Conservation (phyloP, 1,140 invertebrate genomes). For the Pachyrhynchus sulphureomaculatus region DNA sequence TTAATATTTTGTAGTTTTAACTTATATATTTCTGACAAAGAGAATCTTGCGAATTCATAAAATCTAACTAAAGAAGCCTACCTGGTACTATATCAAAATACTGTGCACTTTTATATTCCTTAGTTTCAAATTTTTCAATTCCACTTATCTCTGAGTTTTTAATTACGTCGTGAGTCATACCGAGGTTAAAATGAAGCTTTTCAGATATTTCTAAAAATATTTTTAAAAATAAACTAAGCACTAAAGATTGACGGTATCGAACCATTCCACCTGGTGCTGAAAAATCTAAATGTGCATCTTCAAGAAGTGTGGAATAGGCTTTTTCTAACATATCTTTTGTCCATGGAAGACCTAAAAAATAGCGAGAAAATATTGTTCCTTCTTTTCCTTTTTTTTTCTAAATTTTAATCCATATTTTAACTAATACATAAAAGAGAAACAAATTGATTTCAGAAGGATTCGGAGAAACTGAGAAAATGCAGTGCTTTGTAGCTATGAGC, state of each 20-base stretch:
- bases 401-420: too few relatives aligned
- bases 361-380: too few relatives aligned
- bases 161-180: conserved; percentile 51
- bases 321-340: conserved; percentile 66
- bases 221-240: conserved; percentile 88
- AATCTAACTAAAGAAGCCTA: too few relatives aligned
- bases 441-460: too few relatives aligned
- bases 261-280: conserved; percentile 89
- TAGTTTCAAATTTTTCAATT: conserved; percentile 63
- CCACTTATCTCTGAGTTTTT: conserved; percentile 56
- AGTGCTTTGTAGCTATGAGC: too few relatives aligned
- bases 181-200: conserved; percentile 48
- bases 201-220: conserved; percentile 73
- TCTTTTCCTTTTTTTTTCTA: too few relatives aligned
- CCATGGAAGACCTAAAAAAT: conserved; percentile 65
- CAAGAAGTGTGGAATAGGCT: conserved; percentile 62
- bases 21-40: too few relatives aligned
- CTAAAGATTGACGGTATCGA: conserved; percentile 77
- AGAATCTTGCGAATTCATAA: too few relatives aligned
- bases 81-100: conserved; percentile 73
- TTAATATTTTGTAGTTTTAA: too few relatives aligned
- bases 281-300: conserved; percentile 74
- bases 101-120: conserved; percentile 71
- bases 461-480: too few relatives aligned
- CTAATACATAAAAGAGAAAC: too few relatives aligned